Evolutionary conservation across 2,113 vertebrate species (phyloP).

Genomic region (Pomatorhinus ruficollis): DNA sequence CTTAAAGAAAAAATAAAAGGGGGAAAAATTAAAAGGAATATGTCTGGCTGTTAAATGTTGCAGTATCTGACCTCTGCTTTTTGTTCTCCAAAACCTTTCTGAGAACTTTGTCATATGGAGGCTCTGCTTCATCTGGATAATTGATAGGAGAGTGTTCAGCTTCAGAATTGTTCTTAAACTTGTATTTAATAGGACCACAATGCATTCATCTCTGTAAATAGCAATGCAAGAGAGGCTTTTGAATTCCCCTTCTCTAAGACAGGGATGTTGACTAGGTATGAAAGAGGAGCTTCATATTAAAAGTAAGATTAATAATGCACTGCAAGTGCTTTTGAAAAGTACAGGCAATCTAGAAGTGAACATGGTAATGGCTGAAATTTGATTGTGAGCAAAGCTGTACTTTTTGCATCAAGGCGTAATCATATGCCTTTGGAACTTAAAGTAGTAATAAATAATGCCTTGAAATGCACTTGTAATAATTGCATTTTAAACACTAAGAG

Average conservation of each 20-base stretch:
- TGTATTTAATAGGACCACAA: not conserved
- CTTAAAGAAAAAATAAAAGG: not conserved
- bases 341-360: not conserved
- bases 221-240: not conserved
- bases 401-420: not conserved
- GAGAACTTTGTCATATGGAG: not conserved
- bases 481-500: not conserved
- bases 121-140: not conserved
- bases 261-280: not conserved
- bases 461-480: not conserved
- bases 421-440: not conserved
- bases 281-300: not conserved
- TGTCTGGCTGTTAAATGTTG: not conserved
- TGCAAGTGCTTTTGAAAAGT: not conserved
- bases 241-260: not conserved
- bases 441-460: not conserved
- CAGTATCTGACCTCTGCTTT: not conserved
- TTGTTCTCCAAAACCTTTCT: not conserved
- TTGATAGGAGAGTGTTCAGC: not conserved
- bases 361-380: not conserved
- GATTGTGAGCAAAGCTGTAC: not conserved
- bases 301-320: not conserved
- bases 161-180: not conserved
- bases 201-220: not conserved
- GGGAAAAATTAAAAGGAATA: not conserved